A percentile compares a stretch with the other conserved stretches of the same genome.
These are phyloP conservation scores for Camponotus pennsylvanicus DNA, from an alignment of 1,140 invertebrate genomes.

Conservation along the genomic window DNA sequence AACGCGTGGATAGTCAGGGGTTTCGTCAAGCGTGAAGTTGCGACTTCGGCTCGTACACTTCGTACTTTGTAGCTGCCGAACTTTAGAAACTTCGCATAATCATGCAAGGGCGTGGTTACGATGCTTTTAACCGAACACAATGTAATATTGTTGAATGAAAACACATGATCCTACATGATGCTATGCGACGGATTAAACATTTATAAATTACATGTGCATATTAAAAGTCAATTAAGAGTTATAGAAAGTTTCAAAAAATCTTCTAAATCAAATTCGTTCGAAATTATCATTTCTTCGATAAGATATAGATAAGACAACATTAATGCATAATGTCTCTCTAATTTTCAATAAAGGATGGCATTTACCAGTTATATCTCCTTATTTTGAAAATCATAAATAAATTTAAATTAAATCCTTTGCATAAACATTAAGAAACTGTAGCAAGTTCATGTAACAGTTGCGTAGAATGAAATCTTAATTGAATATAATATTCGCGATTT, in stretches of 20 bases:
- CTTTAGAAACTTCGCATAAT: conserved; percentile 28
- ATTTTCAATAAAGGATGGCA: not conserved
- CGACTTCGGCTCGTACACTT: conserved; percentile 55
- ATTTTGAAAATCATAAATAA: not conserved
- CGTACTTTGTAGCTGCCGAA: conserved; percentile 34
- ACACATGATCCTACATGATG: not conserved
- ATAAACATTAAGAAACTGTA: not conserved
- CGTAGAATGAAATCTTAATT: not conserved
- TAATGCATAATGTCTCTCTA: not conserved
- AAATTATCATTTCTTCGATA: not conserved
- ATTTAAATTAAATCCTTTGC: too few relatives aligned
- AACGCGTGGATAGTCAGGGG: conserved; percentile 67
- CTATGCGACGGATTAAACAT: not conserved
- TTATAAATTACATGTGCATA: not conserved
- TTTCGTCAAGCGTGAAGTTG: conserved; percentile 70
- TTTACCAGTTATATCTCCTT: not conserved
- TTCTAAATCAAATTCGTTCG: not conserved
- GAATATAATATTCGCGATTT: conserved; percentile 19
- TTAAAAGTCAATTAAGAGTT: not conserved
- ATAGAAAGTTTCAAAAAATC: not conserved
- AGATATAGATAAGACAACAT: not conserved
- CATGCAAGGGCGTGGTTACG: not conserved
- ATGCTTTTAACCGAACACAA: conserved; percentile 29
- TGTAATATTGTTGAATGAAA: not conserved
- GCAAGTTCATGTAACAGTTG: not conserved